Percentiles rank a stretch among this genome's conserved stretches.
phyloP scores from a whole-genome alignment of 1,140 invertebrate species.

The Aphidius gifuensis region DNA sequence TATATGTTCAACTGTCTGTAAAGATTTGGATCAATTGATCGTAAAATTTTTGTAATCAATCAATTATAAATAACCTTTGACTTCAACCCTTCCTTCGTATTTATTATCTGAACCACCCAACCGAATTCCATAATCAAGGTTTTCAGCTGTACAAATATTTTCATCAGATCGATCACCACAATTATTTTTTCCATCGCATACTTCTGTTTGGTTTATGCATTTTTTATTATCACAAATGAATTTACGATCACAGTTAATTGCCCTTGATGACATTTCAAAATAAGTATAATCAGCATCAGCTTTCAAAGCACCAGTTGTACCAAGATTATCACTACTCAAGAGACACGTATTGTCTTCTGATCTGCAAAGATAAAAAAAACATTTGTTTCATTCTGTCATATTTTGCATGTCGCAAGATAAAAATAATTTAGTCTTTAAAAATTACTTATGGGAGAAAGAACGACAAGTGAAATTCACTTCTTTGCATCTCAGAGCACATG shows the following conservation, averaged over 20 bases:
- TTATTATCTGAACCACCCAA: conserved; percentile 58
- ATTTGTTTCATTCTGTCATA: no score
- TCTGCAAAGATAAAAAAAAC: conserved; percentile 33
- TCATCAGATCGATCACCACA: conserved; percentile 71
- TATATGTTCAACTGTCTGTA: no score
- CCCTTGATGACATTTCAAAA: conserved; percentile 57
- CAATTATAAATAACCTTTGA: conserved; percentile 58
- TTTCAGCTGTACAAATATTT: conserved; percentile 57
- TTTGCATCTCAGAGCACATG: conserved; percentile 61
- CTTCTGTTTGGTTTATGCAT: conserved; percentile 56
- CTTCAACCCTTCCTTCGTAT: conserved; percentile 68
- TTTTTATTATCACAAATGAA: conserved; percentile 61
- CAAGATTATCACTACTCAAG: conserved; percentile 61
- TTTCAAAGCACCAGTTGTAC: conserved; percentile 57
- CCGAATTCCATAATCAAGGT: conserved; percentile 62
- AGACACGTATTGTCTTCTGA: conserved; percentile 57
- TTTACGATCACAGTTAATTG: conserved; percentile 54
- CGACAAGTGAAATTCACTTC: conserved; percentile 61
- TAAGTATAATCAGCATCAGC: conserved; percentile 56
- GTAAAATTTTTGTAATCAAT: no score
- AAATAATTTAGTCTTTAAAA: conserved; percentile 7
- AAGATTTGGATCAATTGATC: no score
- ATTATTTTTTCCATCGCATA: conserved; percentile 69
- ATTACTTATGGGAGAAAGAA: conserved; percentile 64
- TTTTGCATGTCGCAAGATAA: no score